Percentiles rank a stretch among this genome's conserved stretches.
Conservation (phyloP, 2,113 vertebrate genomes). For the Rhinogobius similis region DNA sequence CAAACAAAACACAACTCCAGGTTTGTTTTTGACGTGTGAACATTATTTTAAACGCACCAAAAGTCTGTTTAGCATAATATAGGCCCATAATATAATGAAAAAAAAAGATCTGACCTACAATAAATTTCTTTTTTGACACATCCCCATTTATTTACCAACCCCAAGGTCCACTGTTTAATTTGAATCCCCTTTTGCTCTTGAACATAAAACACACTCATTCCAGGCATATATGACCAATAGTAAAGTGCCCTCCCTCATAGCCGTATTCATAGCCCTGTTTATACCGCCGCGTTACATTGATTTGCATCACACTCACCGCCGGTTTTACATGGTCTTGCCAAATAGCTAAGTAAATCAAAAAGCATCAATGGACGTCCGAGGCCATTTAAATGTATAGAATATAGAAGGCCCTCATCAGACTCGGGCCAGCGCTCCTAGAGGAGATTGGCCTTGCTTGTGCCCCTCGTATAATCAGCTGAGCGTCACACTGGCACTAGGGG, state of each 20-base stretch:
- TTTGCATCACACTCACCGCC: constrained; percentile 56
- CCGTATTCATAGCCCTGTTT: constrained; percentile 18
- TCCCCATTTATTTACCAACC: constrained; percentile 24
- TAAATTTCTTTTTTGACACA: constrained; percentile 23
- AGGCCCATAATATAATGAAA: too few species aligned
- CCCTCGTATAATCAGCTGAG: constrained; percentile 74
- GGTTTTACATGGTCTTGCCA: constrained; percentile 72
- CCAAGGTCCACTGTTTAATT: constrained; percentile 35
- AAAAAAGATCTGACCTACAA: neutral
- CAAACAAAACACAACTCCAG: too few species aligned
- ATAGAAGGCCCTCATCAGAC: constrained; percentile 80
- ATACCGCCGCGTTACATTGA: constrained; percentile 9
- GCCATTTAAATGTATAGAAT: constrained; percentile 82
- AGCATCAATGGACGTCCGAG: constrained; percentile 40
- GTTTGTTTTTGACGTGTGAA: too few species aligned
- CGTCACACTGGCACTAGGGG: constrained; percentile 61
- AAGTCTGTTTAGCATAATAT: too few species aligned
- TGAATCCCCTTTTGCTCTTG: neutral
- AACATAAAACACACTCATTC: constrained; percentile 7
- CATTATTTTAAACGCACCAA: too few species aligned
- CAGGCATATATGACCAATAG: neutral
- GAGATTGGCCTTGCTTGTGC: constrained; percentile 71
- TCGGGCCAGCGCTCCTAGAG: constrained; percentile 70
- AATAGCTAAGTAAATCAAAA: constrained; percentile 70
- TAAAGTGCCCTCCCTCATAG: neutral